Percentiles rank a stretch among this genome's conserved stretches.
These are phyloP conservation scores for Sebastes matsubarae DNA, from an alignment of 2,797 vertebrate species.

Conservation along the genomic window DNA sequence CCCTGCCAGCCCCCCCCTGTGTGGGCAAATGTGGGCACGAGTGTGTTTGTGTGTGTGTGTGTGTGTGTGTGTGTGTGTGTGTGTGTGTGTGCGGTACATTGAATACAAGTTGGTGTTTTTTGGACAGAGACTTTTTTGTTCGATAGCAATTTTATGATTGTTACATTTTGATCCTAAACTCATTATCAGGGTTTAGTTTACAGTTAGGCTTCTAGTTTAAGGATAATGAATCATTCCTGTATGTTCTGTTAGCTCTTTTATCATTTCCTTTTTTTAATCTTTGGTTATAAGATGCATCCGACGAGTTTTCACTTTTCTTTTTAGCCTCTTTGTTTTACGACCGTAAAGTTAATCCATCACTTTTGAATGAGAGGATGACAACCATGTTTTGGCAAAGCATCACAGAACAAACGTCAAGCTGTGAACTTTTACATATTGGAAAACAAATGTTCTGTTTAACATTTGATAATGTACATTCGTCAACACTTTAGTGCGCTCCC, in stretches of 20 bases:
- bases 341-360: constrained; percentile 20
- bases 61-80: too few species aligned
- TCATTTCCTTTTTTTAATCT: background rate
- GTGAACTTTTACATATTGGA: background rate
- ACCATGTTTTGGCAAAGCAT: background rate
- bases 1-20: constrained; percentile 56
- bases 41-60: constrained; percentile 2
- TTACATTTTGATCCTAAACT: background rate
- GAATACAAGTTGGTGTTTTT: constrained; percentile 6
- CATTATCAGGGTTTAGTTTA: background rate
- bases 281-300: constrained; percentile 1
- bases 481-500: background rate
- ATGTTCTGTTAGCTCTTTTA: background rate
- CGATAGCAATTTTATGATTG: background rate
- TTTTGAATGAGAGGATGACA: constrained; percentile 7
- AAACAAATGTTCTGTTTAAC: constrained; percentile 4
- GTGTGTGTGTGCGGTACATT: background rate
- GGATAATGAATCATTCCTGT: constrained; percentile 4
- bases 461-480: background rate
- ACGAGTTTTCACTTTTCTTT: constrained; percentile 2
- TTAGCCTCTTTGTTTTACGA: background rate
- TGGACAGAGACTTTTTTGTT: background rate
- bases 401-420: background rate
- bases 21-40: constrained; percentile 36
- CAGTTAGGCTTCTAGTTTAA: background rate